Evolutionary conservation across 2,797 vertebrate species (phyloP).

Genomic region (Buceros bicornis): DNA sequence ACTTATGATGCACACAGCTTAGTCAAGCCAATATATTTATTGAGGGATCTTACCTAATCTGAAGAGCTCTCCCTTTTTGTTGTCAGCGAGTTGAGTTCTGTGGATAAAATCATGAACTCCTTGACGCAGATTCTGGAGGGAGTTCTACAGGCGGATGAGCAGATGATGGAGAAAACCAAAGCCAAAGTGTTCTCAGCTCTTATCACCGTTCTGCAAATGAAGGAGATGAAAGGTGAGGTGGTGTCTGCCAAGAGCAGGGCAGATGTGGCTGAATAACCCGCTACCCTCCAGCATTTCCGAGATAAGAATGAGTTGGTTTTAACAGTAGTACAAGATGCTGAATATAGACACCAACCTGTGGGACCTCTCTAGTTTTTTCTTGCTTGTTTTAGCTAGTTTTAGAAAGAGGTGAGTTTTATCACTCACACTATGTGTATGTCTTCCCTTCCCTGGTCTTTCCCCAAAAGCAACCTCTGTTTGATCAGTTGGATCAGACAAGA

Average conservation of each 20-base stretch:
- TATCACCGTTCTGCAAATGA: conserved; percentile 93
- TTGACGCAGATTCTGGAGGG: conserved; percentile 94
- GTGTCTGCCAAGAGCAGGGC: not conserved
- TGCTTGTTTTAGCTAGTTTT: not conserved
- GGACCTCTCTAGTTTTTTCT: not conserved
- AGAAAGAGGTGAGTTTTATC: not conserved
- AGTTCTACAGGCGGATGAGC: conserved; percentile 91
- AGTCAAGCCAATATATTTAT: not conserved
- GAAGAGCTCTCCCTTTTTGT: conserved; percentile 55
- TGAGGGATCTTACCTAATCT: conserved; percentile 50
- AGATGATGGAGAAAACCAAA: conserved; percentile 94
- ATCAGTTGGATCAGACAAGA: not conserved
- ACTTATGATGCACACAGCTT: not conserved
- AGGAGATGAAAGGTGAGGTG: conserved; percentile 89
- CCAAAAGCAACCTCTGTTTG: not conserved
- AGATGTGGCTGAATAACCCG: not conserved
- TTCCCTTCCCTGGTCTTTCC: not conserved
- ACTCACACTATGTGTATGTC: not conserved
- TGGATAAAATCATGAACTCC: conserved; percentile 89
- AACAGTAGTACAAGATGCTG: not conserved
- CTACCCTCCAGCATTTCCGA: not conserved
- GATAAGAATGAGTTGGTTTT: not conserved
- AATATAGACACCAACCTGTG: not conserved
- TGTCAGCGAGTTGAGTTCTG: conserved; percentile 88
- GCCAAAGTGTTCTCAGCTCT: conserved; percentile 94